Percentiles rank a stretch among this genome's conserved stretches.
Conservation (phyloP, 2,797 vertebrate genomes). For the Chelon auratus region DNA sequence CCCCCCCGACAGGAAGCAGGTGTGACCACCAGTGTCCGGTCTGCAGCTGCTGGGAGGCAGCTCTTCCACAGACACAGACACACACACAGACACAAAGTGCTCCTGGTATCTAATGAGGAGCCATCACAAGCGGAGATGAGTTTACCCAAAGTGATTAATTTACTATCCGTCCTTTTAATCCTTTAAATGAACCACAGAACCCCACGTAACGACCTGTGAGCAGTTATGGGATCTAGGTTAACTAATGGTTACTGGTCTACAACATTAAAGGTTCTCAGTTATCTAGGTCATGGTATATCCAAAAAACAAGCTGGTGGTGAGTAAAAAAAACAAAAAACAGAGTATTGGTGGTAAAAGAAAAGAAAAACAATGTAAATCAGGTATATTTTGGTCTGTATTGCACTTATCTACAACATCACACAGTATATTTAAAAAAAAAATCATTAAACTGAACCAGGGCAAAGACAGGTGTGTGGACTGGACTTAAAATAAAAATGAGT, state of each 20-base stretch:
- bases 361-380: not conserved
- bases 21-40: slow-evolving; percentile 37
- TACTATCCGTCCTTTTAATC: not conserved
- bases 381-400: slow-evolving; percentile 25
- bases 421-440: not conserved
- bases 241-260: not conserved
- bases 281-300: no score
- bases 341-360: not conserved
- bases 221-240: not conserved
- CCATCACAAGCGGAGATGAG: slow-evolving; percentile 1
- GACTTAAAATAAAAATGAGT: slow-evolving; percentile 1
- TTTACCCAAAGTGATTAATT: not conserved
- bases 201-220: not conserved
- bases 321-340: not conserved
- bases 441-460: not conserved
- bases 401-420: slow-evolving; percentile 30
- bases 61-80: slow-evolving; percentile 11
- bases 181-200: slow-evolving; percentile 16
- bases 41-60: slow-evolving; percentile 19
- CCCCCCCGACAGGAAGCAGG: slow-evolving; percentile 46
- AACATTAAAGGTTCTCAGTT: not conserved
- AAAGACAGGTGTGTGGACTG: slow-evolving; percentile 4
- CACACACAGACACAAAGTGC: slow-evolving; percentile 9
- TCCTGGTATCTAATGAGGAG: not conserved
- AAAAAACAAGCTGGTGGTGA: no score